Evolutionary conservation across 2,113 vertebrate species (phyloP).

Genomic region (human): DNA sequence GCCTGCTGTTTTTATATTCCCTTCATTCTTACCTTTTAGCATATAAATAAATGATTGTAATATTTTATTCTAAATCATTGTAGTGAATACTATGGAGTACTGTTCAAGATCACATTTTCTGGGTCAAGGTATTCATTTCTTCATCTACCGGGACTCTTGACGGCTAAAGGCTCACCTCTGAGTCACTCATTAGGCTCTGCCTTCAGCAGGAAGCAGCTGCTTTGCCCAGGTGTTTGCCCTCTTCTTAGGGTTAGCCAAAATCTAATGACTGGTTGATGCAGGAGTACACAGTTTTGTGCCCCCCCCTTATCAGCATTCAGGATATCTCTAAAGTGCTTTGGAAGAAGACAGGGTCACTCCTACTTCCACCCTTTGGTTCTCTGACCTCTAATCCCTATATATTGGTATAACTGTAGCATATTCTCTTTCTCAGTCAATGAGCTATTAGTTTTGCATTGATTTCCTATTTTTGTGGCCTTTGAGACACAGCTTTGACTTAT

Average conservation of each 20-base stretch:
- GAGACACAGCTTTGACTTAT: background rate
- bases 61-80: background rate
- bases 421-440: background rate
- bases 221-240: background rate
- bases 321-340: background rate
- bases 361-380: background rate
- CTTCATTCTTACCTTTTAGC: background rate
- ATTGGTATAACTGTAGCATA: background rate
- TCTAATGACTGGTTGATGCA: background rate
- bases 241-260: background rate
- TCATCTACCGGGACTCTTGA: background rate
- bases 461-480: background rate
- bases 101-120: background rate
- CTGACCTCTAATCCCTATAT: background rate
- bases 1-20: background rate
- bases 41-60: background rate
- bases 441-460: background rate
- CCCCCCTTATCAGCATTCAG: background rate
- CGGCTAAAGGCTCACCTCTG: background rate
- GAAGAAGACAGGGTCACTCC: background rate
- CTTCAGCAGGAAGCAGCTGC: background rate
- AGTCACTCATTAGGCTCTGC: background rate
- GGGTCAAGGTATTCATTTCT: background rate
- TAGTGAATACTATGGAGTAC: background rate
- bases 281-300: background rate